Evolutionary conservation across 1,140 invertebrate species (phyloP), one percentile per base, ranked within the genome.

Genomic region (Centruroides sculpturatus): DNA sequence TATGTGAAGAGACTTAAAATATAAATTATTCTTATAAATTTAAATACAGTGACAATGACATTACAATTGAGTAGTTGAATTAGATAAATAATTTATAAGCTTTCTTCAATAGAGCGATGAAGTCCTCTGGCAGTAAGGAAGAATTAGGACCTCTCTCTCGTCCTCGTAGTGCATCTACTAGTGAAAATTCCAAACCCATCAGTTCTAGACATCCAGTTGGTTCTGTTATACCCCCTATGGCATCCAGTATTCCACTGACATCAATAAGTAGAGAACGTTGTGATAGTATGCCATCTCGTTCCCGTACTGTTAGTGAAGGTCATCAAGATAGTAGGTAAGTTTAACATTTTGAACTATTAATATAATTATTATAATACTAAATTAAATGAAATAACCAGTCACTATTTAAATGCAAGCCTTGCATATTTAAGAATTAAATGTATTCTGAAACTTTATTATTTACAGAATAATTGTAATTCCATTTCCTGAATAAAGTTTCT

Each of bases 251-350:
- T n/a, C 57, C 23, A 53, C 51, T 52, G n/a, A 35, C 34, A 50
- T 63, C 57, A 12, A 11, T 47, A 47, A 52, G 61, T 23, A 80
- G 87, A 54, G 86, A 87, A 64, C 79, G 86, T 49, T 87, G 83
- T 70, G 87, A 87, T 70, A 88, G 84, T 71, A 80, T 88, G 75
- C 86, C 85, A 12, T 83, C 83, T 1, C 74, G 83, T 9, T 79
- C 83, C 34, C 75, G 82, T 56, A 83, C 80, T 3, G 78, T 75
- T 11, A 83, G 81, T 68, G 82, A 85, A 67, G 77, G 79, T 4
- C 61, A 60, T 47, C 57, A 62, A 36, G 46, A 60, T 46, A 57
- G 62, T 51, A 51, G 50, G 50, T 51, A 48, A 55, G 46, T 59
- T 48, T 41, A 35, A n/a, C 9, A 11, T 53, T 53, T 23, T 23